These are phyloP conservation scores for Pygmarrhopalites habei DNA, from an alignment of 1,140 invertebrate genomes.

Conservation along the genomic window DNA sequence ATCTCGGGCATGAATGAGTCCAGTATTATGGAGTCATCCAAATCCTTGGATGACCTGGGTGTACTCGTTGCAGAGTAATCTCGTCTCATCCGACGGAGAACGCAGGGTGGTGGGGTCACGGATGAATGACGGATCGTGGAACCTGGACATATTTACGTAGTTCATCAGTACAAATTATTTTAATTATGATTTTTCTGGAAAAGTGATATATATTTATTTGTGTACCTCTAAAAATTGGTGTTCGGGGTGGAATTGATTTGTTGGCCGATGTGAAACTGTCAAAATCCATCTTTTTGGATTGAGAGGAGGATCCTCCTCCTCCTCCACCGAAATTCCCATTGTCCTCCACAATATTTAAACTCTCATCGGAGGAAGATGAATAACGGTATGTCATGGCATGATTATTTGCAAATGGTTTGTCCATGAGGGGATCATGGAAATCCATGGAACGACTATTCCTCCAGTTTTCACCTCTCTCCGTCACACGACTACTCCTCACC, in stretches of 20 bases:
- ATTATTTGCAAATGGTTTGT: neutral
- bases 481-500: neutral
- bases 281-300: too few relatives aligned
- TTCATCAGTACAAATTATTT: neutral
- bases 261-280: too few relatives aligned
- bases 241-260: neutral
- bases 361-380: constrained; percentile 22
- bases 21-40: neutral
- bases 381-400: constrained; percentile 17
- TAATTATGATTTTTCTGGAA: neutral
- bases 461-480: neutral
- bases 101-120: constrained; percentile 33
- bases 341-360: neutral
- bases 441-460: constrained; percentile 13
- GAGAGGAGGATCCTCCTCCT: too few relatives aligned
- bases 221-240: neutral
- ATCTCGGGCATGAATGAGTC: neutral
- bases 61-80: constrained; percentile 10
- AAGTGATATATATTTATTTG: neutral
- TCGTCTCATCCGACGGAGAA: constrained; percentile 19
- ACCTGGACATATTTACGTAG: too few relatives aligned
- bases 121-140: constrained; percentile 21
- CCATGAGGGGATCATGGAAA: constrained; percentile 10
- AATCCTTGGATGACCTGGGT: neutral
- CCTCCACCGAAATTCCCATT: too few relatives aligned